Evolutionary conservation across 2,113 vertebrate species (phyloP).

Genomic region (Hirundichthys speculiger): DNA sequence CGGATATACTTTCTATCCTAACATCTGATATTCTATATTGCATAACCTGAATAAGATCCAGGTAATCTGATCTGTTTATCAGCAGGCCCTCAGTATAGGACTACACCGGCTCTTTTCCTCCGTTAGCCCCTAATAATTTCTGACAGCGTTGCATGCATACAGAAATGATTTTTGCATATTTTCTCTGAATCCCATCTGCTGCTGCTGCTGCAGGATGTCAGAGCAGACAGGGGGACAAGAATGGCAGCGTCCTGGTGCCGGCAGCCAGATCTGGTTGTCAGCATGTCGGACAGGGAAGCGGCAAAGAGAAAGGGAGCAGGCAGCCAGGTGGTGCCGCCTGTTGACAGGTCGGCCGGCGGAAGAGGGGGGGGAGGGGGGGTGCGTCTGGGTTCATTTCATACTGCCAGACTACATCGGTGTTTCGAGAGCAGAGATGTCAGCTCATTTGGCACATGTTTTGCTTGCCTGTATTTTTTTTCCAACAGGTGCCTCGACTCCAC

Average conservation of each 20-base stretch:
- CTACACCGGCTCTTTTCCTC: background rate
- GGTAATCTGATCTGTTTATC: no score
- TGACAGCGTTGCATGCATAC: slow-evolving; percentile 26
- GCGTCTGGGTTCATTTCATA: slow-evolving; percentile 46
- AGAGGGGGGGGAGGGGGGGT: slow-evolving; percentile 7
- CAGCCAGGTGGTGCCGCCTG: slow-evolving; percentile 69
- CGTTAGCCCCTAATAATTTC: slow-evolving; percentile 10
- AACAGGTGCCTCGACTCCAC: slow-evolving; percentile 20
- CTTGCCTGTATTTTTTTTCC: slow-evolving; percentile 44
- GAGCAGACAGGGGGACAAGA: slow-evolving; percentile 43
- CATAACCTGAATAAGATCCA: no score
- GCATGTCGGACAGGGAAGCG: slow-evolving; percentile 41
- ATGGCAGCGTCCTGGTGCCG: slow-evolving; percentile 48
- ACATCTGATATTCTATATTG: accelerated
- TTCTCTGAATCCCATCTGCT: slow-evolving; percentile 56
- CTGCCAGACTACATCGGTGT: slow-evolving; percentile 66
- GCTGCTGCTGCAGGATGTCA: slow-evolving; percentile 52
- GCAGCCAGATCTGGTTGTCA: slow-evolving; percentile 59
- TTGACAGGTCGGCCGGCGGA: slow-evolving; percentile 36
- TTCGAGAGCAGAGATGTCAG: slow-evolving; percentile 68
- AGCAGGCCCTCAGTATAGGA: accelerated
- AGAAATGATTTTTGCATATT: slow-evolving; percentile 40
- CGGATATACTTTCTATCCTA: background rate
- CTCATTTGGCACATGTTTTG: slow-evolving; percentile 61
- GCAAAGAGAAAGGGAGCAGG: slow-evolving; percentile 27